phyloP scores from a whole-genome alignment of 2,797 vertebrate genomes.

The Aulostomus chinensis region DNA sequence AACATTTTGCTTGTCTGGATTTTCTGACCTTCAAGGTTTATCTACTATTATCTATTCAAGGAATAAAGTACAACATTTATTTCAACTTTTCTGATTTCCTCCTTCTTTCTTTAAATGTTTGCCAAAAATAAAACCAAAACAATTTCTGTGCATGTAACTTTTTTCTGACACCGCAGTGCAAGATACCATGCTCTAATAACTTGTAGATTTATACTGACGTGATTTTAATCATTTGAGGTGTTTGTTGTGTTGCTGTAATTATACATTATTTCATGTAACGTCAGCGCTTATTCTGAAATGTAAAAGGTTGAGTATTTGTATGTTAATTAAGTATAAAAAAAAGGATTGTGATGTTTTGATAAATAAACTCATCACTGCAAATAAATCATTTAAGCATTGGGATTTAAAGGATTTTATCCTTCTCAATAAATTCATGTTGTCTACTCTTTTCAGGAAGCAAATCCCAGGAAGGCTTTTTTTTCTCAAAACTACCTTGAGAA shows the following conservation, averaged over 20 bases:
- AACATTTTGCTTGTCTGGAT: no score
- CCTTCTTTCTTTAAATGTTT: background rate
- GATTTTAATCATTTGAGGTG: no score
- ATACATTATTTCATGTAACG: background rate
- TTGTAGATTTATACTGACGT: no score
- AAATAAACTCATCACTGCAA: background rate
- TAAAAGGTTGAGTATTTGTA: background rate
- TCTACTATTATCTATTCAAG: no score
- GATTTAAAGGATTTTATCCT: background rate
- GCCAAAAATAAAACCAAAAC: no score
- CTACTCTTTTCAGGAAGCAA: no score
- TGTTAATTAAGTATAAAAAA: background rate
- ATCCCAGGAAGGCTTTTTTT: no score
- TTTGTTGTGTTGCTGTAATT: background rate
- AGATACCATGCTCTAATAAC: no score
- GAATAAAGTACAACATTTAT: background rate
- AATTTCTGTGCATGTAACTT: no score
- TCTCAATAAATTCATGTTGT: no score
- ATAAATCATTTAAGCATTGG: background rate
- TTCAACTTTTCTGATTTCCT: background rate
- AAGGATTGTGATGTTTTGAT: background rate
- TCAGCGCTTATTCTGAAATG: background rate
- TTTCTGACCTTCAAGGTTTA: background rate
- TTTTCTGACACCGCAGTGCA: no score
- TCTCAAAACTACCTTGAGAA: no score